These are phyloP conservation scores for Pao palembangensis DNA, from an alignment of 2,113 vertebrate genomes.

Conservation along the genomic window DNA sequence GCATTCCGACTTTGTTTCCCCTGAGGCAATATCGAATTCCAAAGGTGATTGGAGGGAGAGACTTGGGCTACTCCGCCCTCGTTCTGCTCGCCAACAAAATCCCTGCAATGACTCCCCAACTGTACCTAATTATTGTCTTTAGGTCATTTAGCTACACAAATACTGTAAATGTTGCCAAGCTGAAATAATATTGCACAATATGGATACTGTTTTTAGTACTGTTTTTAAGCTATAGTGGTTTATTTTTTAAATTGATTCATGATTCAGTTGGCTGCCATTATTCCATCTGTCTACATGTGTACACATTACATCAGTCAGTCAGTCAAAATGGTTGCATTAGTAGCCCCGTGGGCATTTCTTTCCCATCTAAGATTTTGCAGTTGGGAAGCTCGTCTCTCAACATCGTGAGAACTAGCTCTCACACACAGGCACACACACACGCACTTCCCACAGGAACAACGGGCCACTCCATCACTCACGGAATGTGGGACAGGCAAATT, in stretches of 20 bases:
- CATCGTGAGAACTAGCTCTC: slow-evolving; percentile 57
- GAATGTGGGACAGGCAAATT: slow-evolving; percentile 52
- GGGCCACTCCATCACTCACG: slow-evolving; percentile 46
- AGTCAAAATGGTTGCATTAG: slow-evolving; percentile 31
- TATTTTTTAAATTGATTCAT: too few relatives aligned
- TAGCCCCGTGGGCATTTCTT: slow-evolving; percentile 51
- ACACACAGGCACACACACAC: slow-evolving; percentile 16
- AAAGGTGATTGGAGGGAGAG: neutral
- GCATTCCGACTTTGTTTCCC: neutral
- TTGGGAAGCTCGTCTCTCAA: slow-evolving; percentile 19
- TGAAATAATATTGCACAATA: neutral
- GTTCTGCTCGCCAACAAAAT: neutral
- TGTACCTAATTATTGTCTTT: neutral
- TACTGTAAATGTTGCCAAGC: neutral
- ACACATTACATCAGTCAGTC: slow-evolving; percentile 31
- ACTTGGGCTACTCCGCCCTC: neutral
- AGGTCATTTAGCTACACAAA: neutral
- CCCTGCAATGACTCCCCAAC: neutral
- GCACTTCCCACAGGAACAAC: slow-evolving; percentile 37
- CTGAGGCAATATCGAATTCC: neutral
- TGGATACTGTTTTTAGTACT: neutral
- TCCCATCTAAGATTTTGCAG: slow-evolving; percentile 51
- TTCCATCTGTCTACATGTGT: too few relatives aligned
- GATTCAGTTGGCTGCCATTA: too few relatives aligned
- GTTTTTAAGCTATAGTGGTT: too few relatives aligned